phyloP scores from a whole-genome alignment of 53 echinoderm and acorn worm species.

The Patiria pectinifera region DNA sequence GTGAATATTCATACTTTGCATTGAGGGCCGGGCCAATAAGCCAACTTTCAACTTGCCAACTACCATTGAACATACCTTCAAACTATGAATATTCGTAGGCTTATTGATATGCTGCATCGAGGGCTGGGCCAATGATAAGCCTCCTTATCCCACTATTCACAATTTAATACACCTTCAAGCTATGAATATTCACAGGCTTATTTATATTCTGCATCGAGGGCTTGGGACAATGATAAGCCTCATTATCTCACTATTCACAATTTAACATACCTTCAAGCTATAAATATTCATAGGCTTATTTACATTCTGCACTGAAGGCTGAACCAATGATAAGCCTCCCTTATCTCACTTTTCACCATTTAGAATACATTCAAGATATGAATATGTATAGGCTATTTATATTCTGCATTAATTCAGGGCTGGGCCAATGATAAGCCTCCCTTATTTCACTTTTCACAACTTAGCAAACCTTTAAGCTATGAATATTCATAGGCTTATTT shows the following conservation, averaged over 20 bases:
- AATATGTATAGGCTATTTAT: slow-evolving; percentile 40
- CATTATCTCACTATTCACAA: slow-evolving; percentile 73
- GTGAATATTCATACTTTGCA: too few relatives aligned
- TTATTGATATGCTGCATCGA: slow-evolving; percentile 76
- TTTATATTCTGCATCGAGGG: too few relatives aligned
- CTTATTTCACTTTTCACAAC: slow-evolving; percentile 66
- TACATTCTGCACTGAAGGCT: too few relatives aligned
- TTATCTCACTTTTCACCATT: too few relatives aligned
- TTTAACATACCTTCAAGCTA: too few relatives aligned
- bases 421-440: slow-evolving; percentile 82
- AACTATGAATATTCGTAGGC: background rate
- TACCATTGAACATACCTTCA: too few relatives aligned
- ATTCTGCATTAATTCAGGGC: slow-evolving; percentile 52
- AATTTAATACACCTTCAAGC: too few relatives aligned
- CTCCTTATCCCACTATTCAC: too few relatives aligned
- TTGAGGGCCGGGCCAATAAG: too few relatives aligned
- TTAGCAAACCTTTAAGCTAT: background rate
- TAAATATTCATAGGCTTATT: background rate
- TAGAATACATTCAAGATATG: background rate
- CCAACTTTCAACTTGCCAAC: too few relatives aligned
- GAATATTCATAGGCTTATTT: slow-evolving; percentile 36
- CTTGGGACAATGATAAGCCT: slow-evolving; percentile 55
- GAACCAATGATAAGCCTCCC: too few relatives aligned
- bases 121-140: slow-evolving; percentile 72
- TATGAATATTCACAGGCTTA: background rate